Conservation (phyloP, 2,113 vertebrate genomes). For the Balaeniceps rex region DNA sequence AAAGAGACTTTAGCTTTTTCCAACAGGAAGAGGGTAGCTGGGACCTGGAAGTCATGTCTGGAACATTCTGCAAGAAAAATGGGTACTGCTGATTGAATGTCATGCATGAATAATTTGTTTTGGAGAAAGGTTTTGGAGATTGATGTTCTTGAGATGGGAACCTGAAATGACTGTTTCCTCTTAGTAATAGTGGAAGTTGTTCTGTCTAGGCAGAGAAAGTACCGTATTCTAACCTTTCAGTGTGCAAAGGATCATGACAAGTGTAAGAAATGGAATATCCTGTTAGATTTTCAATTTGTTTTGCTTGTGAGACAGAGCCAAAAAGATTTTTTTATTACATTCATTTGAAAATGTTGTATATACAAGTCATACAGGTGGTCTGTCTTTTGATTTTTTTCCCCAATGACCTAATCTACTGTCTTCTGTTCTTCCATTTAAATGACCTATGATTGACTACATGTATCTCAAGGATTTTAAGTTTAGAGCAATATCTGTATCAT, state of each 20-base stretch:
- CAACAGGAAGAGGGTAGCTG: not conserved
- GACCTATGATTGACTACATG: not conserved
- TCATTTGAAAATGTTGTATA: not conserved
- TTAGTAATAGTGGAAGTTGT: not conserved
- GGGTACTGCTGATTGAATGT: not conserved
- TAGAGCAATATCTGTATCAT: not conserved
- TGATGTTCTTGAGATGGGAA: conserved; percentile 12
- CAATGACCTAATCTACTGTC: not conserved
- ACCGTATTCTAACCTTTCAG: not conserved
- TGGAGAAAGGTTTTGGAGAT: not conserved
- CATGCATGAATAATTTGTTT: conserved; percentile 11
- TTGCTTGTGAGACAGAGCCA: not conserved
- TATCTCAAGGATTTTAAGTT: not conserved
- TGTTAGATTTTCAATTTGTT: conserved; percentile 3
- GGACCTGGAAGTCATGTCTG: not conserved
- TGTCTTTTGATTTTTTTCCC: not conserved
- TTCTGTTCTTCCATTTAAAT: not conserved
- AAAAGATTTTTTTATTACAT: not conserved
- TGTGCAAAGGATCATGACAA: not conserved
- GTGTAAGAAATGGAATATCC: not conserved
- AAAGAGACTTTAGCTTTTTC: not conserved
- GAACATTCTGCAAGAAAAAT: conserved; percentile 29
- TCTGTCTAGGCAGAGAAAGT: not conserved
- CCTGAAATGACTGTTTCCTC: not conserved
- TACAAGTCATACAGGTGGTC: not conserved